Evolutionary conservation across 2,797 vertebrate genomes (phyloP), one percentile per base, ranked within the genome.

Genomic region (Siniperca undulata): DNA sequence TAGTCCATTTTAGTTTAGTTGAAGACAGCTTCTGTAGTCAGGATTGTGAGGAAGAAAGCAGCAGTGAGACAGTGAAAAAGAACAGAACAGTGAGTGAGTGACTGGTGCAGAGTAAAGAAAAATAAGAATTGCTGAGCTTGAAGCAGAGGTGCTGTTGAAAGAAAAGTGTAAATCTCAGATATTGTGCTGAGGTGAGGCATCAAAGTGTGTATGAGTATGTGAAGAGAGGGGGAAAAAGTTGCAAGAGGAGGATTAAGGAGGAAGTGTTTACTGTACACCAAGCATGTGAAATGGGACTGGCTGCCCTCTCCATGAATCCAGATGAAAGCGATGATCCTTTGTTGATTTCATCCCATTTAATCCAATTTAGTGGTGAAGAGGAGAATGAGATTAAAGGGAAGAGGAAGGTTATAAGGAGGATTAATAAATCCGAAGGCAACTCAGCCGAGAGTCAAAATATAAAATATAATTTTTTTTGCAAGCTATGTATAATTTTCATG

Each of bases 341-440:
- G 42, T 55, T 42, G 65, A 76, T 66, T 81, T 81, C 56, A 50
- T 19, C 12, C 10, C 7, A 14, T 77, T 70, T 62, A 80, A 82
- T 80, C 77, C 66, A 55, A 38, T 69, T 56, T 2, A 69, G 27
- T 1, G 3, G 7, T 24, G 16, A 59, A 14, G 58, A 64, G 59
- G 60, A 70, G 58, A 58, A 24, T 14, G 13, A 48, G 16, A 84
- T 86, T 76, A 77, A 75, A 65, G 34, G 20, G 19, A 65, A 40
- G 34, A 66, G 2, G 70, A 78, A 59, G 60, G 53, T 53, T 44
- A 10, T 8, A 2, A 44, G 52, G 22, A 70, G 34, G 58, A 38
- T 11, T 66, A 20, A 64, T 14, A 8, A 42, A 60, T 50, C 68
- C 0, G 0, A 53, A 19, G 56, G 73, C 44, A 30, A 12, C 12